Evolutionary conservation across 1,140 invertebrate genomes (phyloP).

Genomic region (Drosophila grimshawi): DNA sequence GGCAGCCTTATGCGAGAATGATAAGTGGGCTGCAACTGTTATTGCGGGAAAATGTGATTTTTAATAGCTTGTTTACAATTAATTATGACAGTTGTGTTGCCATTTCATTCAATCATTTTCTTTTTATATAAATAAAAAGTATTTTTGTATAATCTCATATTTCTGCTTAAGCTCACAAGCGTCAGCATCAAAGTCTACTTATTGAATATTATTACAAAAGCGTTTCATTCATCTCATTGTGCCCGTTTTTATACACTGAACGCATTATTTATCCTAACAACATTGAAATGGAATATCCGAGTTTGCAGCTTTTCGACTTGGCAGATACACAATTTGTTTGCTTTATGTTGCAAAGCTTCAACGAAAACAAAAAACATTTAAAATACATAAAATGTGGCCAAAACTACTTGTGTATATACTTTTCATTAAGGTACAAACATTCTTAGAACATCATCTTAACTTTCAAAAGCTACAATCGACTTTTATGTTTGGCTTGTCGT

Average conservation of each 20-base stretch:
- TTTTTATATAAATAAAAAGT: constrained; percentile 19
- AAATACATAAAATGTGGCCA: not conserved
- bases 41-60: constrained; percentile 32
- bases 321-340: not conserved
- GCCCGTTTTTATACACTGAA: not conserved
- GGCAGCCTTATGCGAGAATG: constrained; percentile 28
- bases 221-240: constrained; percentile 2
- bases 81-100: constrained; percentile 76
- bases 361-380: too few relatives aligned
- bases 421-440: not conserved
- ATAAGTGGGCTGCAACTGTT: constrained; percentile 49
- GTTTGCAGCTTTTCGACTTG: too few relatives aligned
- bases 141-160: constrained; percentile 24
- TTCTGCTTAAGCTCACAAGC: constrained; percentile 19
- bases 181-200: constrained; percentile 13
- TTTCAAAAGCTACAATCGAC: not conserved
- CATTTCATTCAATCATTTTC: constrained; percentile 72
- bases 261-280: not conserved
- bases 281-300: too few relatives aligned
- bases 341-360: too few relatives aligned
- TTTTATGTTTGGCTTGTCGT: not conserved
- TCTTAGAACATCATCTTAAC: not conserved
- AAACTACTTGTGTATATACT: constrained; percentile 11
- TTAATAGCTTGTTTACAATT: constrained; percentile 81
- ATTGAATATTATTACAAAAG: not conserved